Evolutionary conservation across 2,113 vertebrate genomes (phyloP).

Genomic region (Larimichthys crocea): DNA sequence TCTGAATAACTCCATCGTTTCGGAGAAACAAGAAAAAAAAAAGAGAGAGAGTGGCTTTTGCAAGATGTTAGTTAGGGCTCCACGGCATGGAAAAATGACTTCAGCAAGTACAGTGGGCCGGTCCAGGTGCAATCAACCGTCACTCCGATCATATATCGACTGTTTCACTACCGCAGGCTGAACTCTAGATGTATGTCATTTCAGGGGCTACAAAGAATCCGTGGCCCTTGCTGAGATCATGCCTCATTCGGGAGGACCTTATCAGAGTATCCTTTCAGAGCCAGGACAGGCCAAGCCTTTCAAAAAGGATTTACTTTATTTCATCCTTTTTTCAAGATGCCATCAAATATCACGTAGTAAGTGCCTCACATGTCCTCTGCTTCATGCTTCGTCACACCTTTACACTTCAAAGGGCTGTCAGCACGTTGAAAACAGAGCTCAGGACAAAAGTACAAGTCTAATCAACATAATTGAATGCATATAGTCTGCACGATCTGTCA

Average conservation of each 20-base stretch:
- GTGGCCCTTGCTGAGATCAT: slow-evolving; percentile 34
- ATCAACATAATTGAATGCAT: slow-evolving; percentile 63
- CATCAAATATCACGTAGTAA: slow-evolving; percentile 21
- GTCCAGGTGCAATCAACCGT: slow-evolving; percentile 64
- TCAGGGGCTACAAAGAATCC: slow-evolving; percentile 41
- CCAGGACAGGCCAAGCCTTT: slow-evolving; percentile 39
- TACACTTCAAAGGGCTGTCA: slow-evolving; percentile 63
- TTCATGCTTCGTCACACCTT: slow-evolving; percentile 58
- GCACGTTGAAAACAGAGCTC: slow-evolving; percentile 51
- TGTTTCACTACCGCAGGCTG: slow-evolving; percentile 40
- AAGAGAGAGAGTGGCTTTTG: slow-evolving; percentile 26
- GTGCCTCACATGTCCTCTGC: neutral
- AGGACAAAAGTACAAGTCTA: slow-evolving; percentile 53
- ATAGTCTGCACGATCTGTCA: slow-evolving; percentile 34
- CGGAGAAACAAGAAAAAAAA: neutral
- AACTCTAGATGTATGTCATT: slow-evolving; percentile 48
- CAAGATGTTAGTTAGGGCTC: slow-evolving; percentile 57
- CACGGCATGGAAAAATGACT: slow-evolving; percentile 67
- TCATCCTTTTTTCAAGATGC: slow-evolving; percentile 31
- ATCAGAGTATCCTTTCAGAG: slow-evolving; percentile 18
- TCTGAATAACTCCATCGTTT: slow-evolving; percentile 51
- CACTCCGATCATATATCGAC: slow-evolving; percentile 58
- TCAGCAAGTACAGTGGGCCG: slow-evolving; percentile 45
- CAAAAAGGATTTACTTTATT: slow-evolving; percentile 50
- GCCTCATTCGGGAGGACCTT: slow-evolving; percentile 33